Evolutionary conservation across 2,113 vertebrate species (phyloP).

Genomic region (Gnathonemus echidnorhynchus): DNA sequence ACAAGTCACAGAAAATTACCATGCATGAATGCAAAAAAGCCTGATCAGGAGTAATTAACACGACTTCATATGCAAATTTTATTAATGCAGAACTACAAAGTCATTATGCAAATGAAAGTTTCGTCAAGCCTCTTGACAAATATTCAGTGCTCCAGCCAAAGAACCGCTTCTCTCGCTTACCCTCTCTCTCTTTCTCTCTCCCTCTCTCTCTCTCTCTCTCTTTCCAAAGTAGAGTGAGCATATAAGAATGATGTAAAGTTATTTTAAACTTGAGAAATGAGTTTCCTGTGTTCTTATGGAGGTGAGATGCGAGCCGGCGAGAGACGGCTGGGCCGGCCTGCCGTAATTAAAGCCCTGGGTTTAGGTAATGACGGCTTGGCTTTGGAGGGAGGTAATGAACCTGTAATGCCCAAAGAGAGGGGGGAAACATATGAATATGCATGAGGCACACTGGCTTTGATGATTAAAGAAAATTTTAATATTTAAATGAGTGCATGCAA

Average conservation of each 20-base stretch:
- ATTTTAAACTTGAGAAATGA: conserved; percentile 68
- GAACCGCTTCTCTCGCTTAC: conserved; percentile 46
- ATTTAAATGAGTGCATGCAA: conserved; percentile 99
- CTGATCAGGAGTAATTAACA: conserved; percentile 99
- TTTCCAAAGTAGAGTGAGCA: conserved; percentile 52
- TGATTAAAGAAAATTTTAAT: conserved; percentile 99
- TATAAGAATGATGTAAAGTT: conserved; percentile 78
- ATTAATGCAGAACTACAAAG: conserved; percentile 99
- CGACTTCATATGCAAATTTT: conserved; percentile 99
- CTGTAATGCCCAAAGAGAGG: conserved; percentile 83
- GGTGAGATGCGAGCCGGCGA: conserved; percentile 31
- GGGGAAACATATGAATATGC: conserved; percentile 92
- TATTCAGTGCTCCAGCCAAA: conserved; percentile 93
- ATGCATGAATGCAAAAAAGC: conserved; percentile 99
- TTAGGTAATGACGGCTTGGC: conserved; percentile 88
- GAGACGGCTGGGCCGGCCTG: conserved; percentile 45
- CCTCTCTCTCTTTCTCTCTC: conserved; percentile 23
- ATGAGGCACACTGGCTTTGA: conserved; percentile 98
- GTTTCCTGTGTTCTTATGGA: conserved; percentile 34
- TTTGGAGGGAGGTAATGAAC: conserved; percentile 97
- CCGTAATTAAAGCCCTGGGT: conserved; percentile 54
- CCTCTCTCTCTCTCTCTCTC: conserved; percentile 22
- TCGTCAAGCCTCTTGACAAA: conserved; percentile 99
- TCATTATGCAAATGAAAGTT: conserved; percentile 99
- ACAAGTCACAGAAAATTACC: conserved; percentile 99